Base-by-base conservation (phyloP, 2,113 vertebrate genomes). In the Diphyllodes magnificus region DNA sequence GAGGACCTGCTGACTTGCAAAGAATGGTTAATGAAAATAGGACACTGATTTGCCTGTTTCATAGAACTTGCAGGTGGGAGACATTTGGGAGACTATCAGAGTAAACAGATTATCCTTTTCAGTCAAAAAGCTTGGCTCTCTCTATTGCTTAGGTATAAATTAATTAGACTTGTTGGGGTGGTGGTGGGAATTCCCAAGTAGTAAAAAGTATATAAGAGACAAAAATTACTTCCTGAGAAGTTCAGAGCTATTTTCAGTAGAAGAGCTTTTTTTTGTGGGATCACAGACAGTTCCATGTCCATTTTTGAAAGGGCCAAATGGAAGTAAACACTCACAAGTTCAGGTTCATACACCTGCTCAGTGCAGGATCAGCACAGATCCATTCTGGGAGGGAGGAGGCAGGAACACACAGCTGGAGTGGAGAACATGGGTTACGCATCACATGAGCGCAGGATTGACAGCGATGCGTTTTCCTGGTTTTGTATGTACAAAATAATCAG, bases 361-460 rank as follows among this genome's bases (percentile, higher is more conserved):
- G 0, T 51, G 19, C 50, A 69, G 82, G 49, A 37, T 63, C 18
- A 51, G 57, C 59, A 27, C 2, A 47, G 54, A 35, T 51, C 53
- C 3, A 0, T 69, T 89, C 42, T 49, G 63, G 35, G 11, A 73
- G 33, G 18, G 50, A 20, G 45, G 13, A 72, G 56, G 27, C 44
- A 31, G 39, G 40, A 70, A n/a, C 70, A 27, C 30, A 5, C 27
- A 39, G 33, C 18, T 1, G 0, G 42, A 86, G 24, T 5, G 20
- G n/a, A 28, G 28, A 35, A 27, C 45, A 10, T 27, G 8, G 4
- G 68, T 54, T 86, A 47, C 30, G 23, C 14, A 33, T 25, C 25
- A 19, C 3, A 0, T 4, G 2, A 49, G 54, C 0, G 0, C 66
- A 51, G 50, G 28, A n/a, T 22, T 51, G n/a, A 31, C 19, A 42